These are phyloP conservation scores for Pygocentrus nattereri DNA, from an alignment of 2,797 vertebrate genomes.

Conservation along the genomic window DNA sequence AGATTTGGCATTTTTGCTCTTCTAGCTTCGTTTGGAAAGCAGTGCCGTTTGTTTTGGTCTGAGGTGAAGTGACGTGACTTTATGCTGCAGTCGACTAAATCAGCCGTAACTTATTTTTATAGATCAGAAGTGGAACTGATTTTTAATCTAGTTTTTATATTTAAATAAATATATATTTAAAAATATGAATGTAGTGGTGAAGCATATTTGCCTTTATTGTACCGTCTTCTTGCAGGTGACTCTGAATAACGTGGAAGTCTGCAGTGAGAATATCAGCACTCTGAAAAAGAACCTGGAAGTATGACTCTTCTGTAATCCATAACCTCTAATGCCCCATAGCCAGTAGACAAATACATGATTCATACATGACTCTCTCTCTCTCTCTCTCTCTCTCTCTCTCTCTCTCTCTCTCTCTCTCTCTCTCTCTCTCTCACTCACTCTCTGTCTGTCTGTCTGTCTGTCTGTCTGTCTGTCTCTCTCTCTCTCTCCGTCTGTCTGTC, in stretches of 20 bases:
- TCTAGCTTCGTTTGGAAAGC: too few species aligned
- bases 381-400: not conserved
- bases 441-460: not conserved
- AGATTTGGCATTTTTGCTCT: too few species aligned
- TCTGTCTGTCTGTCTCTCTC: not conserved
- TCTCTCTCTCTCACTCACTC: not conserved
- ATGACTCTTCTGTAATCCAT: not conserved
- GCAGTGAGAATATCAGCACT: constrained; percentile 96
- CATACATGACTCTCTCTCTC: not conserved
- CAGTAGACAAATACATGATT: not conserved
- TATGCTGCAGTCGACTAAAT: too few species aligned
- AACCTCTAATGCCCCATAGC: not conserved
- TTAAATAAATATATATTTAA: too few species aligned
- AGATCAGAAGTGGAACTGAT: too few species aligned
- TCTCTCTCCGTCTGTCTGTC: too few species aligned
- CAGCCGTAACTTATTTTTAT: too few species aligned
- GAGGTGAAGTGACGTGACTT: too few species aligned
- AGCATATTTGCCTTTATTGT: not conserved
- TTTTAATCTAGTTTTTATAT: too few species aligned
- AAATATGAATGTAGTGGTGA: not conserved
- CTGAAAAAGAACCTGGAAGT: constrained; percentile 97
- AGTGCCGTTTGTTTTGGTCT: too few species aligned
- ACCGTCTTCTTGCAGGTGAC: constrained; percentile 82
- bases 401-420: not conserved
- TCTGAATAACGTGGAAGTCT: constrained; percentile 95